Percentiles rank a stretch among this genome's conserved stretches.
Evolutionary conservation across 1,140 invertebrate genomes (phyloP).

Genomic region (Psilanteris sp.): DNA sequence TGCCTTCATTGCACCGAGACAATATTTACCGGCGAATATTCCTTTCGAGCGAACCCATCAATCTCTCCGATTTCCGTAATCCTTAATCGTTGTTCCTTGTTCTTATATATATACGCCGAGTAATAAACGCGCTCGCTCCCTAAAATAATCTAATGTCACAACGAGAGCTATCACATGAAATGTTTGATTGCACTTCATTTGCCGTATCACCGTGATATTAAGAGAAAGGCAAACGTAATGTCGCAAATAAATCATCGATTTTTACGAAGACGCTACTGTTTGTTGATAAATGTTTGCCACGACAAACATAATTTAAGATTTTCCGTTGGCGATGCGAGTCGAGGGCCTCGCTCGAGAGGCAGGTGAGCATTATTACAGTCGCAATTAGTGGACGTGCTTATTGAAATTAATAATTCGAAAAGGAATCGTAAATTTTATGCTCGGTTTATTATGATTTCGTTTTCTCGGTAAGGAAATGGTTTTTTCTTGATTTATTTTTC

Average conservation of each 20-base stretch:
- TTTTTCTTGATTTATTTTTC: background rate
- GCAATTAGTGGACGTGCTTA: constrained; percentile 20
- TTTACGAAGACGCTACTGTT: constrained; percentile 24
- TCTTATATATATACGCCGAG: constrained; percentile 22
- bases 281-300: constrained; percentile 46
- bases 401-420: constrained; percentile 34
- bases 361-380: constrained; percentile 13
- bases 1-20: constrained; percentile 55
- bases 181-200: constrained; percentile 43
- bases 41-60: constrained; percentile 60
- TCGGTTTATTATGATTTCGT: background rate
- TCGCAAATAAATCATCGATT: constrained; percentile 46
- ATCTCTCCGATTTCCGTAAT: constrained; percentile 63
- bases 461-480: constrained; percentile 1
- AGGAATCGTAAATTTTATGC: constrained; percentile 24
- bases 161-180: constrained; percentile 14
- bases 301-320: constrained; percentile 40
- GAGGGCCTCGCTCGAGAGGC: constrained; percentile 1
- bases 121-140: constrained; percentile 34
- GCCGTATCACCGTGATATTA: constrained; percentile 39
- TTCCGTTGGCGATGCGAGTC: constrained; percentile 24
- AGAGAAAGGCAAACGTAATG: constrained; percentile 38
- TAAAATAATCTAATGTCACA: constrained; percentile 29
- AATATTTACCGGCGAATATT: constrained; percentile 70
- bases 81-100: constrained; percentile 41